These are phyloP conservation scores for Dryococelus australis DNA, from an alignment of 2,888 invertebrate species.

Conservation along the genomic window DNA sequence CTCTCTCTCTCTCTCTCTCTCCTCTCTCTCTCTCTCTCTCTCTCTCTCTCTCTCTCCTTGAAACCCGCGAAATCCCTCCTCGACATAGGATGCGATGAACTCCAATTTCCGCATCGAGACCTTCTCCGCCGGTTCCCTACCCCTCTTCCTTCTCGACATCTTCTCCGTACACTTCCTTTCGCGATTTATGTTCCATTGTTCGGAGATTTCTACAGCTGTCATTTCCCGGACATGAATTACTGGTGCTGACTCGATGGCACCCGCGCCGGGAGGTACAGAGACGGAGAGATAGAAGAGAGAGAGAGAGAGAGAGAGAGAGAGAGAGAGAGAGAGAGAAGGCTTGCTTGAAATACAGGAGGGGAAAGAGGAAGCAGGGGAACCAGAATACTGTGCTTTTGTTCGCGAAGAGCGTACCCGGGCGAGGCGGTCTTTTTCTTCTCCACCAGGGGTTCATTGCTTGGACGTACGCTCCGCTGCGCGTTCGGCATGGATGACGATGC, in stretches of 20 bases:
- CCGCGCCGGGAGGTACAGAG: neutral
- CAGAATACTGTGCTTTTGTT: neutral
- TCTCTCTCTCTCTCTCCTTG: no score
- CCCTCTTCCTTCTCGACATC: neutral
- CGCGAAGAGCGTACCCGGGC: neutral
- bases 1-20: no score
- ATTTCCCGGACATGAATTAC: conserved; percentile 1
- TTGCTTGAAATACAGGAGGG: neutral
- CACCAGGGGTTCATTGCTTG: neutral
- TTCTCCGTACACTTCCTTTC: neutral
- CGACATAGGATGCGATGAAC: neutral
- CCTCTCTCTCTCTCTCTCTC: no score
- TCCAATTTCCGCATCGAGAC: neutral
- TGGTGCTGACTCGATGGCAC: neutral
- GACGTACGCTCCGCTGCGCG: no score
- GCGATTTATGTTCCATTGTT: conserved; percentile 16
- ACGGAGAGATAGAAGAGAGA: no score
- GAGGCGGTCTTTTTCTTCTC: neutral
- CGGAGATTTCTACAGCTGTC: conserved; percentile 1
- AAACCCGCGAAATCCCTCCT: no score
- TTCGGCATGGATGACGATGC: no score
- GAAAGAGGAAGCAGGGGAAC: neutral
- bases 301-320: neutral
- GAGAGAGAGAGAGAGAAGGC: neutral
- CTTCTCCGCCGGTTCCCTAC: neutral